These are phyloP conservation scores for Coecobrya sp. DNA, from an alignment of 2,888 invertebrate genomes.

Conservation along the genomic window DNA sequence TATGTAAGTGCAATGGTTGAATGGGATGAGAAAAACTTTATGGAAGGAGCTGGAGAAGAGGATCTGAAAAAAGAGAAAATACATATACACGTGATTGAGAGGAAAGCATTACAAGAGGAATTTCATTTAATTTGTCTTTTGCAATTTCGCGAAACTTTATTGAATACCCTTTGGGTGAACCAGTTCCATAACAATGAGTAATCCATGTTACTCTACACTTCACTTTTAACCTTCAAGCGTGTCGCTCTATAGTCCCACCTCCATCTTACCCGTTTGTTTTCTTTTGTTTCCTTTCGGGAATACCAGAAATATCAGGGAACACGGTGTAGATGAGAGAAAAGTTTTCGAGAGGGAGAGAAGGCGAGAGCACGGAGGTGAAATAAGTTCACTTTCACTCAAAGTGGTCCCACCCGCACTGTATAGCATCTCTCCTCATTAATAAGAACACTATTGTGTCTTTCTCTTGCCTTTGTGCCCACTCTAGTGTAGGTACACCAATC, in stretches of 20 bases:
- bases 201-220: slow-evolving; percentile 27
- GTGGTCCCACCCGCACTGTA: slow-evolving; percentile 46
- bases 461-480: neutral
- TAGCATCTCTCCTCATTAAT: slow-evolving; percentile 51
- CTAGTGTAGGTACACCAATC: neutral
- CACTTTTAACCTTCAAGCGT: slow-evolving; percentile 54
- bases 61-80: neutral
- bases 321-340: slow-evolving; percentile 3
- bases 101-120: slow-evolving; percentile 52
- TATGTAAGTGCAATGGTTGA: slow-evolving; percentile 30
- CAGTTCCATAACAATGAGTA: slow-evolving; percentile 65
- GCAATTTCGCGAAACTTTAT: slow-evolving; percentile 65
- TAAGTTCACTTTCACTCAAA: slow-evolving; percentile 43
- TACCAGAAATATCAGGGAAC: slow-evolving; percentile 20
- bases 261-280: neutral
- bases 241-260: neutral
- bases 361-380: neutral
- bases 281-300: slow-evolving; percentile 19
- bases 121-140: slow-evolving; percentile 77
- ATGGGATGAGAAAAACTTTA: slow-evolving; percentile 33
- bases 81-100: neutral
- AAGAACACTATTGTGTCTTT: neutral
- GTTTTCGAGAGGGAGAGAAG: slow-evolving; percentile 1
- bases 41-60: neutral
- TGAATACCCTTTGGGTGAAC: slow-evolving; percentile 58